Evolutionary conservation across 2,113 vertebrate species (phyloP).

Genomic region (Notothenia rossii): DNA sequence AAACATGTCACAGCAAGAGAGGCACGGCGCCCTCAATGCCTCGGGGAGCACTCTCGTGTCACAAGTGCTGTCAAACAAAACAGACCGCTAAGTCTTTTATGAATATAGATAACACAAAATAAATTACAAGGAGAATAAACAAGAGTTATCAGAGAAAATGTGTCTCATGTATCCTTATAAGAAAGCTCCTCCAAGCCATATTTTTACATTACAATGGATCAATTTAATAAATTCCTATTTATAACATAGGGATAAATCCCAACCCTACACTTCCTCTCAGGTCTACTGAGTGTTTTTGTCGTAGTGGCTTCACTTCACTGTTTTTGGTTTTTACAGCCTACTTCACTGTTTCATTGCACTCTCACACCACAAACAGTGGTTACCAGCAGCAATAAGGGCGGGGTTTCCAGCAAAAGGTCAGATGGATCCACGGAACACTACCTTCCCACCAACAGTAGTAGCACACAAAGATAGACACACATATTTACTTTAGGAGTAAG

Average conservation of each 20-base stretch:
- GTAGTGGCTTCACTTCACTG: neutral
- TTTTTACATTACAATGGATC: neutral
- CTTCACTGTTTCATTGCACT: neutral
- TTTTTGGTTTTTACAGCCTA: neutral
- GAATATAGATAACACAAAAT: neutral
- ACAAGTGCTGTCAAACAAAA: constrained; percentile 24
- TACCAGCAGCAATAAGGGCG: neutral
- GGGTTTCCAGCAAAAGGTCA: neutral
- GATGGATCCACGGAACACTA: neutral
- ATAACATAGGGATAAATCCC: neutral
- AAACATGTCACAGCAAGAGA: constrained; percentile 42
- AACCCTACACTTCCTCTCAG: neutral
- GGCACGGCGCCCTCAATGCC: constrained; percentile 7
- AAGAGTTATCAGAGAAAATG: neutral
- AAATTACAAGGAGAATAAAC: neutral
- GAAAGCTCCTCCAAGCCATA: neutral
- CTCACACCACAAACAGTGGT: neutral
- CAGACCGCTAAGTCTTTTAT: constrained; percentile 16
- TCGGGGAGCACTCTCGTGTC: constrained; percentile 34
- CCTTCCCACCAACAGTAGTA: neutral
- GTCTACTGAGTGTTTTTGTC: neutral
- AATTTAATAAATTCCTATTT: neutral
- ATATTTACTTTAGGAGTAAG: neutral
- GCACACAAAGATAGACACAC: neutral
- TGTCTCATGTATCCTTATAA: neutral